Evolutionary conservation across 2,888 invertebrate species (phyloP), one percentile per base, ranked within the genome.

Genomic region (Drosophila neutralis): DNA sequence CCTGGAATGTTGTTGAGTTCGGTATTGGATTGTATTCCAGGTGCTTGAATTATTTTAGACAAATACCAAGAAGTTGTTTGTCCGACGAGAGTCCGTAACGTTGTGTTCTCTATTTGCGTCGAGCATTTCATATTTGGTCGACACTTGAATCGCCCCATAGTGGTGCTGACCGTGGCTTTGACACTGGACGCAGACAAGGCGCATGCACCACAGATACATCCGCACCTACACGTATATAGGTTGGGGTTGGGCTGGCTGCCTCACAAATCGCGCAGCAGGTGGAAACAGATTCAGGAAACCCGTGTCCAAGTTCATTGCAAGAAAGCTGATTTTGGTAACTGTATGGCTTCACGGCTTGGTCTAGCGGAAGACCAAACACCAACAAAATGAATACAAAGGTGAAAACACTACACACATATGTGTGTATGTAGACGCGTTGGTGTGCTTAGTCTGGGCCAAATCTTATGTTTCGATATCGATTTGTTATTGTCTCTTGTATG

Each of bases 201-300:
- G 78, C 80, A 78, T 78, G 78, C 64, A 61, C 76, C 53, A 31
- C 35, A 54, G 48, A 40, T 24, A 57, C 36, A 62, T 36, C 31
- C 53, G 33, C 45, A 40, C 51, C 35, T 49, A 51, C 15, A 10
- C 3, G 29, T 36, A 59, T 53, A 53, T 62, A 64, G 73, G 36
- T 57, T 59, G 76, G 61, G 80, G 68, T 76, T 78, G 75, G 71
- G 36, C 40, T 67, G 72, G 71, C 76, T 61, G 80, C 67, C 76
- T 53, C 40, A 36, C 48, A 52, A 63, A 45, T 73, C 78, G 69
- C 49, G 62, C 70, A 62, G 78, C 80, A 75, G 80, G 80, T 79
- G 71, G 63, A 71, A 80, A 77, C 74, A 79, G 81, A 81, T 80
- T 81, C 81, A 80, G 80, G 80, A 80, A 80, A 78, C 62, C 69